phyloP scores from a whole-genome alignment of 2,797 vertebrate species.

The Trachops cirrhosus region DNA sequence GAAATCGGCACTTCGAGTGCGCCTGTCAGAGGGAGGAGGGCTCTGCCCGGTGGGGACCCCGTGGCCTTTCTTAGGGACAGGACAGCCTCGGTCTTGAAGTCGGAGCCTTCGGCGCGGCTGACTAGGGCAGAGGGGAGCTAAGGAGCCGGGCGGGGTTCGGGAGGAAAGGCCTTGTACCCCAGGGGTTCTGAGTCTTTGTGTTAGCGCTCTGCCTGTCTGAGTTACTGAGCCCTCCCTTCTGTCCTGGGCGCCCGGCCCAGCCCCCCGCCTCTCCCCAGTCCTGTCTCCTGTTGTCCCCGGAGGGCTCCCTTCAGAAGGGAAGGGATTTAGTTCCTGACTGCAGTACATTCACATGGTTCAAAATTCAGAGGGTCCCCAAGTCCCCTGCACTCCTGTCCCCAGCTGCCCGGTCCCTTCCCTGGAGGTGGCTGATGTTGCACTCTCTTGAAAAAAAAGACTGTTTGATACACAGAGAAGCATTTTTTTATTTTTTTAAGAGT shows the following conservation, averaged over 20 bases:
- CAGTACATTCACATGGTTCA: background rate
- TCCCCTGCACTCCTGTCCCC: background rate
- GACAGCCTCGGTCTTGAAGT: background rate
- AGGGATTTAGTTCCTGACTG: background rate
- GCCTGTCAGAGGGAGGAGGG: background rate
- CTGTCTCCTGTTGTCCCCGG: background rate
- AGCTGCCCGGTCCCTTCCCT: background rate
- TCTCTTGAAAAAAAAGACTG: background rate
- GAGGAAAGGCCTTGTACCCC: too few relatives aligned
- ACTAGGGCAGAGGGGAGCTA: background rate
- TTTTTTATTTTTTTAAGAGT: too few relatives aligned
- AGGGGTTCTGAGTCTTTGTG: background rate
- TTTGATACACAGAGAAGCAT: background rate
- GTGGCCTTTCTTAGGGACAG: background rate
- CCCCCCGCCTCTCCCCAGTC: background rate
- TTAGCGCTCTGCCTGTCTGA: rapidly evolving
- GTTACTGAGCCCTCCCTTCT: background rate
- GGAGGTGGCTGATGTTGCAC: background rate
- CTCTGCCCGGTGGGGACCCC: background rate
- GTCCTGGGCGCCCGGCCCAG: rapidly evolving
- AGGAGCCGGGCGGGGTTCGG: rapidly evolving
- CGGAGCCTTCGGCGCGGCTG: background rate
- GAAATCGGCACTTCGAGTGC: background rate
- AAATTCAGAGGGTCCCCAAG: background rate
- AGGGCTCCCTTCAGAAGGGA: background rate